Base-by-base conservation (phyloP, 2,113 vertebrate genomes). In the Herpailurus yagouaroundi region DNA sequence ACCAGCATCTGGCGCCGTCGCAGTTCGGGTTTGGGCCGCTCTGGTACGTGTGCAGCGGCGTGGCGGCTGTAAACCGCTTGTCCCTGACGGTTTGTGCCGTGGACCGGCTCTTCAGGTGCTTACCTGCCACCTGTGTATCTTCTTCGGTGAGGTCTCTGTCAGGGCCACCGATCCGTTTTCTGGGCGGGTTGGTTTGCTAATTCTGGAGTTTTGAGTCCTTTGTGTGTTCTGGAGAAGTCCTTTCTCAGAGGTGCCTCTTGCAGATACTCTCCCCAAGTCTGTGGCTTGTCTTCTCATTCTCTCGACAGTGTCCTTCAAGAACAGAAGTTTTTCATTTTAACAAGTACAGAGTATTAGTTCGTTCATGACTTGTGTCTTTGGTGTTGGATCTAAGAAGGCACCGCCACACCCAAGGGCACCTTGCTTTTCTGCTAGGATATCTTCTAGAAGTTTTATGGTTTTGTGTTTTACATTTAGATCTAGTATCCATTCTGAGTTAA, bases 1-100 rank as follows among this genome's bases (percentile, higher is more conserved):
- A 1, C 15, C 21, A 2, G 45, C 45, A 3, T 5, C 15, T 7
- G 7, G 74, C 18, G 45, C 3, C 0, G 13, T 31, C 1, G 4
- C 8, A 9, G 76, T 19, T 19, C 45, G 27, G 41, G 4, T 3
- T 1, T 9, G 18, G 74, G 74, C 27, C 7, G 0, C 4, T 18
- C 41, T 18, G 15, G 45, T 9, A 11, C 21, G 5, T 36, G 36
- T 0, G n/a, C 31, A 16, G 18, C 68, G 10, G 18, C 3, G n/a
- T 8, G 8, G 3, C 4, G 69, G 19, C 2, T 29, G 7, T 29
- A 4, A 29, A 4, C 14, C 1, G 45, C 29, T 31, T 8, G 45
- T 25, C 79, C 79, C 21, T 25, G 12, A 14, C 0, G 52, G n/a
- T 12, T 0, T 14, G 52, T 7, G 50, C 23, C 0, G 4, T 33